Conservation (phyloP, 2,113 vertebrate genomes). For the Mesitornis unicolor region DNA sequence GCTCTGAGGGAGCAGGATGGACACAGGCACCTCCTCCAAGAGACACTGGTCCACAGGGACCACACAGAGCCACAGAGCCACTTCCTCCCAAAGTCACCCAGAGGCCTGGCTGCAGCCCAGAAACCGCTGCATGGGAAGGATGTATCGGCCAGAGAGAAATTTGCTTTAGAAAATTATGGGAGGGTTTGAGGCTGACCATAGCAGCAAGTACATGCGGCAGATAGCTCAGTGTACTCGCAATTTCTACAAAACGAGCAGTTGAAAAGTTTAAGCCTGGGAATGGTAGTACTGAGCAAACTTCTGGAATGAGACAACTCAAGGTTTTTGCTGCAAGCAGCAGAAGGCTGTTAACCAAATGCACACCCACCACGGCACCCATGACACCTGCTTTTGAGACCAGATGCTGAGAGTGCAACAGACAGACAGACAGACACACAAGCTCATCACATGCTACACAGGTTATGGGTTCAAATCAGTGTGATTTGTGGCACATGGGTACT, state of each 20-base stretch:
- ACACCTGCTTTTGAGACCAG: neutral
- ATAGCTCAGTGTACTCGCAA: neutral
- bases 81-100: neutral
- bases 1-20: neutral
- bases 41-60: neutral
- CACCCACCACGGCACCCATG: no score
- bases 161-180: neutral
- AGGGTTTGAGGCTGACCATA: neutral
- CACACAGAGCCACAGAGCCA: neutral
- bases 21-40: neutral
- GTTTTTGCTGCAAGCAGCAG: neutral
- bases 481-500: neutral
- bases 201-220: neutral
- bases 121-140: neutral
- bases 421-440: neutral
- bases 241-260: neutral
- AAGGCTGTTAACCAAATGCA: neutral
- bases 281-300: neutral
- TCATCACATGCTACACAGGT: neutral
- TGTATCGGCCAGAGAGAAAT: neutral
- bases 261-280: neutral
- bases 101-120: neutral
- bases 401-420: neutral
- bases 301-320: neutral
- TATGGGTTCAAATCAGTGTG: neutral